Evolutionary conservation across 2,113 vertebrate species (phyloP).

Genomic region (Catharus bicknelli): DNA sequence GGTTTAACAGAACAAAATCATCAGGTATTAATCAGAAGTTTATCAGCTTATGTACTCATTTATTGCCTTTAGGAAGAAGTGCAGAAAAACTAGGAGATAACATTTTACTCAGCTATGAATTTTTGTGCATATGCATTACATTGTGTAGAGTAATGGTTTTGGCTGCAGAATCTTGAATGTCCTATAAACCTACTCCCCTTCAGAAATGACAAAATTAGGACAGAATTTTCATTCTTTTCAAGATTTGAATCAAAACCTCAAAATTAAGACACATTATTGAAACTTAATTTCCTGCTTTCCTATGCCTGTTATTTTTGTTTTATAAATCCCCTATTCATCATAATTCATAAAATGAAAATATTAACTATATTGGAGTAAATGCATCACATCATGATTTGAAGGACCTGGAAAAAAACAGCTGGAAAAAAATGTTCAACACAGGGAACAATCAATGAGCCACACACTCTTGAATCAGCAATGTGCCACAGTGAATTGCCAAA

Average conservation of each 20-base stretch:
- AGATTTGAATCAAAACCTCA: neutral
- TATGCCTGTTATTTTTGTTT: neutral
- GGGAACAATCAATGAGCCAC: neutral
- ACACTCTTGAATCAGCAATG: neutral
- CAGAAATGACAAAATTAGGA: neutral
- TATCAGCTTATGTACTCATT: neutral
- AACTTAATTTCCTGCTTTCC: neutral
- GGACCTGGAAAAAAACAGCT: neutral
- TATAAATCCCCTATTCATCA: neutral
- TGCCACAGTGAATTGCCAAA: neutral
- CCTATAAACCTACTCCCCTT: neutral
- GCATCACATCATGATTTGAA: neutral
- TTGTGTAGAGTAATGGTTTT: neutral
- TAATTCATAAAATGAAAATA: neutral
- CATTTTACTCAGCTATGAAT: neutral
- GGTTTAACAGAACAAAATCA: neutral
- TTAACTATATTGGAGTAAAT: neutral
- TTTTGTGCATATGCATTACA: neutral
- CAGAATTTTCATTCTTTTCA: neutral
- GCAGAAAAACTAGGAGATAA: neutral
- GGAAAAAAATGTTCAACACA: neutral
- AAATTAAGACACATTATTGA: neutral
- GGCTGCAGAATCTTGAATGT: neutral
- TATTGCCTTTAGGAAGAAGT: neutral
- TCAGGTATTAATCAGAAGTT: neutral